Base-by-base conservation (phyloP, 2,888 invertebrate genomes). In the Perizoma affinitatum region DNA sequence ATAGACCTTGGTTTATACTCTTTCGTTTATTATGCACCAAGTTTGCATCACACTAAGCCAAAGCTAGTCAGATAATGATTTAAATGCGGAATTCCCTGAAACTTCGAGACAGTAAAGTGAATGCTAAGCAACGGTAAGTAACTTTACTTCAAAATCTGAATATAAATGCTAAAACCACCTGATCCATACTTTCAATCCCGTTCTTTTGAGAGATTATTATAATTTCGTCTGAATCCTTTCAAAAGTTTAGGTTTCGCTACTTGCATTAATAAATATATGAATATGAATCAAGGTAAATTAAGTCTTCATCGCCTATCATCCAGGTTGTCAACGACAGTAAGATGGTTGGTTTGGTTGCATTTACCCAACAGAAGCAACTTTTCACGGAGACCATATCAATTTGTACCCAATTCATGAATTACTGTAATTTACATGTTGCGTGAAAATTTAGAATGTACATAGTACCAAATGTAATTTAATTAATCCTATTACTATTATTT, bases 131-230 rank as follows among this genome's bases (percentile, higher is more conserved):
- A 77, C 74, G 83, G 83, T 86, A 85, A 88, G 86, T 86, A 86
- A 88, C 86, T 89, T 79, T 82, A 83, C 82, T 83, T 82, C 80
- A 69, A 80, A 84, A 83, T 84, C 83, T 82, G 88, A 88, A 88
- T 90, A 87, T 88, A 88, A 90, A 90, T 88, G 88, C 83, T 84
- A 90, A 90, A 87, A 72, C 80, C 74, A 76, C 72, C 84, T 86
- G 84, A 90, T 88, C 88, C 86, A 86, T 85, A 87, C 85, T 87
- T 87, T 83, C 86, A 86, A 88, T 87, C 81, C 83, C 79, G 80
- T 84, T 83, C 85, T 85, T 87, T 84, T 79, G 78, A 82, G 76
- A 83, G 88, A 89, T 89, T 90, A 90, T 90, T 88, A 87, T 88
- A 90, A 90, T 89, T 87, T 84, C 71, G 75, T 76, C 78, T 11